Conservation (phyloP, 2,797 vertebrate species). For the Morus bassanus region DNA sequence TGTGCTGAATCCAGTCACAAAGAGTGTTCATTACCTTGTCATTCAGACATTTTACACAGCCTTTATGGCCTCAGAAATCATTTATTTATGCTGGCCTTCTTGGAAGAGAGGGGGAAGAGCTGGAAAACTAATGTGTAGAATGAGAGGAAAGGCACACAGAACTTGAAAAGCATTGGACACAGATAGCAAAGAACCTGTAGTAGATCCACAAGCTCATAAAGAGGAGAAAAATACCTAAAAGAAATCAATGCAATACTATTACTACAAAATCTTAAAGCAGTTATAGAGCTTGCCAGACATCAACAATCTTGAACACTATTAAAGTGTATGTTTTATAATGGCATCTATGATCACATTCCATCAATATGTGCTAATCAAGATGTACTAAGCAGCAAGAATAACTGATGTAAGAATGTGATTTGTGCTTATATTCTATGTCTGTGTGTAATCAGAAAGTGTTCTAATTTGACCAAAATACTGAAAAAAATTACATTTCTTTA, state of each 20-base stretch:
- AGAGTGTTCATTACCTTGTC: slow-evolving; percentile 68
- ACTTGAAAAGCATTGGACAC: background rate
- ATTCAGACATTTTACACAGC: slow-evolving; percentile 65
- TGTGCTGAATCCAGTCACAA: slow-evolving; percentile 62
- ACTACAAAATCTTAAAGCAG: slow-evolving; percentile 9
- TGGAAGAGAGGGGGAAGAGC: slow-evolving; percentile 10
- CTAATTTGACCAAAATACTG: background rate
- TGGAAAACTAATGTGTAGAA: background rate
- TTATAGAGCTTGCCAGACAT: background rate
- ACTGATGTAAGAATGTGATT: background rate
- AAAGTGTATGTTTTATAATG: background rate
- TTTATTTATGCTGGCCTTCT: slow-evolving; percentile 13
- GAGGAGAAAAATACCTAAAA: background rate
- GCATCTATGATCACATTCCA: background rate
- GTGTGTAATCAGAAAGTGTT: background rate
- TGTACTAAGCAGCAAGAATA: background rate
- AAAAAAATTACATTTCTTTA: background rate
- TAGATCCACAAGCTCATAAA: background rate
- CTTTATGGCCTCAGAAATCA: background rate
- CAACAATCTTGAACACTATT: background rate
- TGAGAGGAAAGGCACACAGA: background rate
- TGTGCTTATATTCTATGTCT: background rate
- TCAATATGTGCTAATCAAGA: background rate
- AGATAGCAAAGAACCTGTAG: background rate
- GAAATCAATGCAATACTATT: background rate